A percentile compares a stretch with the other conserved stretches of the same genome.
Conservation (phyloP, 2,113 vertebrate species). For the Planiliza haematocheilus region DNA sequence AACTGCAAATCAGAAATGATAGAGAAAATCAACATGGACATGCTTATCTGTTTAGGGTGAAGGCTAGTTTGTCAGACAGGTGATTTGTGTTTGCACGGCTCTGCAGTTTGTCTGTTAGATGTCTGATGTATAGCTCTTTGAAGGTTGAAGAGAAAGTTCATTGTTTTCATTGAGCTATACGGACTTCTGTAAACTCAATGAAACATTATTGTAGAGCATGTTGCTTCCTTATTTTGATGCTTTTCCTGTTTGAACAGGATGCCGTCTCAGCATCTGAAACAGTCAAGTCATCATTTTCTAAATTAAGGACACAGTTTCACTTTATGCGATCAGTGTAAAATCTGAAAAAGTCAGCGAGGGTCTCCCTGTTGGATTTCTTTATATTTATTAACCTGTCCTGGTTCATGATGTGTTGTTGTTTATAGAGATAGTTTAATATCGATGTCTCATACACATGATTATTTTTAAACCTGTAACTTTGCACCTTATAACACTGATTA, state of each 20-base stretch:
- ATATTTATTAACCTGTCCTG: not conserved
- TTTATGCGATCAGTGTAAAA: too few species aligned
- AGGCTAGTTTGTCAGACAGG: not conserved
- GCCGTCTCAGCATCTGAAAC: not conserved
- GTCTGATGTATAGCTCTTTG: too few species aligned
- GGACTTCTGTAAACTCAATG: not conserved
- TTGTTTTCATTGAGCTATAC: not conserved
- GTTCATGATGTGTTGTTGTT: too few species aligned
- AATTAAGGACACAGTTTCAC: not conserved
- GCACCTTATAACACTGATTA: too few species aligned
- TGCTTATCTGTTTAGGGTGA: not conserved
- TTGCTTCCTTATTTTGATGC: constrained; percentile 5
- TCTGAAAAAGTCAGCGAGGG: not conserved
- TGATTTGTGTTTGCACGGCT: constrained; percentile 4
- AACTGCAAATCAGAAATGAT: constrained; percentile 13
- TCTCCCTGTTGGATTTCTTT: not conserved
- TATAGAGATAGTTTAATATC: too few species aligned
- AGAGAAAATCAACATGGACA: constrained; percentile 6
- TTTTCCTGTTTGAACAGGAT: constrained; percentile 20
- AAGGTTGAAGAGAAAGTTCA: too few species aligned
- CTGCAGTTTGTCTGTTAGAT: not conserved
- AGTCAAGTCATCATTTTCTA: constrained; percentile 12
- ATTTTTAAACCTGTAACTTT: too few species aligned
- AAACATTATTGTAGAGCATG: constrained; percentile 10
- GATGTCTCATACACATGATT: too few species aligned